Evolutionary conservation across 2,113 vertebrate genomes (phyloP), one percentile per base, ranked within the genome.

Genomic region (Cyprinodon tularosa): DNA sequence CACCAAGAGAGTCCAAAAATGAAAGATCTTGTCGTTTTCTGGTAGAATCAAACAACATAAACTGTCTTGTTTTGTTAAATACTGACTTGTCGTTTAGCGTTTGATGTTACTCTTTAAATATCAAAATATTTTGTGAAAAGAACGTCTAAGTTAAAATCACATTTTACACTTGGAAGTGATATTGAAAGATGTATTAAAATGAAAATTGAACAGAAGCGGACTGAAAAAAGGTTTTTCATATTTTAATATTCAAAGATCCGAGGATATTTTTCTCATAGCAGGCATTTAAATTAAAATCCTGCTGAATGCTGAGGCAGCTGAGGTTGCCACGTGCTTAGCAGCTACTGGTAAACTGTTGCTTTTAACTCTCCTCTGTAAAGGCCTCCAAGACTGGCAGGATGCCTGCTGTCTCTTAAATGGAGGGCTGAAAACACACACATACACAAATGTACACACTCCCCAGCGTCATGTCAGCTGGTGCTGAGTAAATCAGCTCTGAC

Each of bases 401-500:
- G 82, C 82, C 82, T 86, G 86, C 77, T 86, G 84, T 86, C 78
- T 72, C 74, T 76, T 79, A 36, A 17, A 71, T 12, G 22, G 65
- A 66, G 39, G n/a, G 60, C 67, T 62, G 17, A 36, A 76, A 44
- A 72, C 62, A 71, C 62, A 61, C 63, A 40, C 75, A 69, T 72
- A 63, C 62, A 57, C 72, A 65, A 44, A 60, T 63, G 61, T 65
- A 65, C 66, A 69, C 20, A 5, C 60, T 57, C 78, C 71, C 80
- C 64, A 77, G 80, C 80, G 74, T 76, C 50, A 84, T 91, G 93
- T 96, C 96, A 95, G 95, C 93, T 94, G 95, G 94, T 88, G 85
- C 62, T 79, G 77, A 95, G 93, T 96, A 95, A 96, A 97, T 96
- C 95, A 96, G 80, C 72, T 78, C 90, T 95, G 96, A 96, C 96